Evolutionary conservation across 2,797 vertebrate species (phyloP).

Genomic region (Bovichtus diacanthus): DNA sequence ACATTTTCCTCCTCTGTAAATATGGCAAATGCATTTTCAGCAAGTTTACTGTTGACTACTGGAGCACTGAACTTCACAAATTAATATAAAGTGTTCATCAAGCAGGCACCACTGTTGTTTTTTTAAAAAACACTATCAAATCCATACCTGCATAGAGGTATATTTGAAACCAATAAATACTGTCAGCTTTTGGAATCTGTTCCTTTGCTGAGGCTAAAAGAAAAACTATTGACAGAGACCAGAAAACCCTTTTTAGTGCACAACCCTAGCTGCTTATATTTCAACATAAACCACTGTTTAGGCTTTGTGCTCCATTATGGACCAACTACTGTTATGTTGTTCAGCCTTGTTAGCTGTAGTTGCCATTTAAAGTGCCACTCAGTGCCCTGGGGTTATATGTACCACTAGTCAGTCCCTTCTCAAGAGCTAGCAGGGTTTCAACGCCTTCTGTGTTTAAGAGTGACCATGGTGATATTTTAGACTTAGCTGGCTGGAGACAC

Average conservation of each 20-base stretch:
- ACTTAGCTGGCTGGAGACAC: constrained; percentile 16
- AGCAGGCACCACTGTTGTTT: not conserved
- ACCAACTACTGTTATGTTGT: constrained; percentile 39
- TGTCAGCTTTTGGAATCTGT: not conserved
- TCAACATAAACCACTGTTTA: constrained; percentile 32
- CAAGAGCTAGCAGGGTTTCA: constrained; percentile 12
- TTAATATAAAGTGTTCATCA: not conserved
- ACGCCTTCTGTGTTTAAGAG: constrained; percentile 46
- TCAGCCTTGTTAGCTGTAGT: constrained; percentile 54
- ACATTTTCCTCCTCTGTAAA: not conserved
- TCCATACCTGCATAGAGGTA: not conserved
- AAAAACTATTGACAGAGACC: constrained; percentile 1
- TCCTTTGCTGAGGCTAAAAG: not conserved
- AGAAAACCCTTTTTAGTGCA: not conserved
- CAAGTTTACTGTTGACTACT: not conserved
- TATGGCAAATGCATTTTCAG: not conserved
- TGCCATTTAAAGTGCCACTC: constrained; percentile 56
- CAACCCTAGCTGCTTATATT: constrained; percentile 21
- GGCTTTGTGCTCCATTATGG: constrained; percentile 36
- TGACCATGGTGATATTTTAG: constrained; percentile 36
- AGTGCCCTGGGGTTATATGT: constrained; percentile 22
- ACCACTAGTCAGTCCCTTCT: constrained; percentile 2
- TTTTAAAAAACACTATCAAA: not conserved
- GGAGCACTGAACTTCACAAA: not conserved
- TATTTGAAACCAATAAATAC: not conserved